Evolutionary conservation across 1,140 invertebrate species (phyloP).

Genomic region (Himalopsyche phryganea): DNA sequence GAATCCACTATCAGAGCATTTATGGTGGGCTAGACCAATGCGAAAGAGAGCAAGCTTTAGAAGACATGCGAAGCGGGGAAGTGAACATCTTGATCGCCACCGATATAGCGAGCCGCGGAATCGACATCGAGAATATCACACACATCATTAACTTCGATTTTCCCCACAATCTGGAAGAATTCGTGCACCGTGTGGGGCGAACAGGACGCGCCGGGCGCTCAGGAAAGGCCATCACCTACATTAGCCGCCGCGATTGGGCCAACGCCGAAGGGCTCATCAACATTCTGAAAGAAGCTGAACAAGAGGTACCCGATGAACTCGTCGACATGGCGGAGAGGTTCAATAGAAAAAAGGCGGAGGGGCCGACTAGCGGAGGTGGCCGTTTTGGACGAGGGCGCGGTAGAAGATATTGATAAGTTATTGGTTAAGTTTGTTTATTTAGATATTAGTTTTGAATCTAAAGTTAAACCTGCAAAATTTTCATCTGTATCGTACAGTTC

Average conservation of each 20-base stretch:
- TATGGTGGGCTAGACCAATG: conserved; percentile 86
- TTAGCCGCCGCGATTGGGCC: conserved; percentile 77
- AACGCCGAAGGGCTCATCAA: conserved; percentile 77
- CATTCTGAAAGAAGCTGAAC: conserved; percentile 73
- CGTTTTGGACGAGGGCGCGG: conserved; percentile 20
- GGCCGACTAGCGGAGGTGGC: conserved; percentile 47
- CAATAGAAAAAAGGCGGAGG: conserved; percentile 59
- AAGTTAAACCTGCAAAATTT: no score
- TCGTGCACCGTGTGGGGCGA: conserved; percentile 82
- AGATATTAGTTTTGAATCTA: no score
- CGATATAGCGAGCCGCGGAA: conserved; percentile 89
- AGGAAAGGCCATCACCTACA: conserved; percentile 75
- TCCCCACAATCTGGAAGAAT: conserved; percentile 86
- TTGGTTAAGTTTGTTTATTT: no score
- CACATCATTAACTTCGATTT: conserved; percentile 85
- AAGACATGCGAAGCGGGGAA: conserved; percentile 72
- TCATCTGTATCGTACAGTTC: no score
- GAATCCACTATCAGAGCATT: conserved; percentile 70
- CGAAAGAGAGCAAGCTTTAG: conserved; percentile 81
- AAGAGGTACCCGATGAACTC: conserved; percentile 72
- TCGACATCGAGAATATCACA: conserved; percentile 90
- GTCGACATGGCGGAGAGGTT: conserved; percentile 67
- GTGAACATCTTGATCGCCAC: conserved; percentile 86
- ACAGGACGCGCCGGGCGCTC: conserved; percentile 83
- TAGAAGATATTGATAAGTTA: neutral